Percentiles rank a stretch among this genome's conserved stretches.
Evolutionary conservation across 37 sponge, comb jelly and placozoan species (phyloP).

Genomic region (Chondrilla cf. caribensis): DNA sequence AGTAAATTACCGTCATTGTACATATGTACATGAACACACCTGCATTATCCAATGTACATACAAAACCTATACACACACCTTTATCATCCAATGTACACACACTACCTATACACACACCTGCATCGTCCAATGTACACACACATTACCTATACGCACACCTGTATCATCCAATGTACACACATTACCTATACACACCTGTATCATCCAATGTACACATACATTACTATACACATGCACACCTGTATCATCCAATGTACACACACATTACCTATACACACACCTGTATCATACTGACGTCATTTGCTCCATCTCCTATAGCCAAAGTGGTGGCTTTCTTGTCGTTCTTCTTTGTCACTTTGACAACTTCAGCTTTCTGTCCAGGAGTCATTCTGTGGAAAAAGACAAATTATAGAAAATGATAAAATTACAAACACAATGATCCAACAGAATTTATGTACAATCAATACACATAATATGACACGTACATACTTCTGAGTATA

Average conservation of each 20-base stretch:
- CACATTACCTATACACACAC: conserved; percentile 24
- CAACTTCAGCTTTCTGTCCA: conserved; percentile 73
- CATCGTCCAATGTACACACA: too few relatives aligned
- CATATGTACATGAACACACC: not conserved
- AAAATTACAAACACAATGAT: too few relatives aligned
- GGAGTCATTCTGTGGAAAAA: conserved; percentile 58
- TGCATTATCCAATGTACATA: not conserved
- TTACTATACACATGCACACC: not conserved
- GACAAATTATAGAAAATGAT: not conserved
- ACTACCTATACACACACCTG: not conserved
- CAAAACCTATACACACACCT: too few relatives aligned
- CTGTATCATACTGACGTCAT: conserved; percentile 90
- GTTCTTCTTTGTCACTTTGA: conserved; percentile 49
- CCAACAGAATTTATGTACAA: too few relatives aligned
- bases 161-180: not conserved
- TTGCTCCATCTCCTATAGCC: conserved; percentile 89
- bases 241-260: not conserved
- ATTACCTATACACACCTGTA: not conserved
- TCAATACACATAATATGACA: not conserved
- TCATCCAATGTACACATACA: too few relatives aligned
- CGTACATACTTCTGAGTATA: not conserved
- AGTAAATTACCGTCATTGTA: not conserved
- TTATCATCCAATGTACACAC: too few relatives aligned
- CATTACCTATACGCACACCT: not conserved
- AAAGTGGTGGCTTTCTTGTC: conserved; percentile 67